Conservation (phyloP, 2,113 vertebrate species). For the Tichodroma muraria region DNA sequence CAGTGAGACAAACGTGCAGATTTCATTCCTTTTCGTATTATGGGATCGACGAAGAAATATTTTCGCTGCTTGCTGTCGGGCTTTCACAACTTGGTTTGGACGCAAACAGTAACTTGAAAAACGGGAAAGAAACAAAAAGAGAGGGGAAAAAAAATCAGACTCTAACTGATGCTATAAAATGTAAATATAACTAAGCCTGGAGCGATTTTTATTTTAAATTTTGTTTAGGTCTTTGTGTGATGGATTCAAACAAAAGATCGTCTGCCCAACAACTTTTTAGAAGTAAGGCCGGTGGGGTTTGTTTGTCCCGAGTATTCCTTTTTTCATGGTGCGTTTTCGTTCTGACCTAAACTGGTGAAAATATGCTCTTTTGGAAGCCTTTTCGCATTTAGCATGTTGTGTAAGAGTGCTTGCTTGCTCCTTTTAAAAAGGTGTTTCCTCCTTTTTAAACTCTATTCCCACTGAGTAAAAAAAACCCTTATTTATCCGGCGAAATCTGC, state of each 20-base stretch:
- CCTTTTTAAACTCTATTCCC: background rate
- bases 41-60: background rate
- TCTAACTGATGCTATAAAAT: background rate
- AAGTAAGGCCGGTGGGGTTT: background rate
- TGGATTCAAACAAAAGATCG: background rate
- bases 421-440: background rate
- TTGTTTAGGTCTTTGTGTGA: background rate
- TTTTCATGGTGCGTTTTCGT: background rate
- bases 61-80: background rate
- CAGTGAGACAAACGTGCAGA: background rate
- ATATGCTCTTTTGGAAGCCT: background rate
- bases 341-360: background rate
- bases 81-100: slow-evolving; percentile 12
- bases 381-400: background rate
- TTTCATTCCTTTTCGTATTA: slow-evolving; percentile 1
- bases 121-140: background rate
- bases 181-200: background rate
- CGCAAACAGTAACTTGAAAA: background rate
- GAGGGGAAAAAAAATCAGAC: accelerated
- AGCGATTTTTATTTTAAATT: background rate
- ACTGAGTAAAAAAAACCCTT: background rate
- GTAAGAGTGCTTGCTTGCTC: background rate
- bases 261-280: slow-evolving; percentile 4
- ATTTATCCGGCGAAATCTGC: background rate
- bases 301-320: background rate